Evolutionary conservation across 2,797 vertebrate species (phyloP).

Genomic region (Paedocypris micromegethes): DNA sequence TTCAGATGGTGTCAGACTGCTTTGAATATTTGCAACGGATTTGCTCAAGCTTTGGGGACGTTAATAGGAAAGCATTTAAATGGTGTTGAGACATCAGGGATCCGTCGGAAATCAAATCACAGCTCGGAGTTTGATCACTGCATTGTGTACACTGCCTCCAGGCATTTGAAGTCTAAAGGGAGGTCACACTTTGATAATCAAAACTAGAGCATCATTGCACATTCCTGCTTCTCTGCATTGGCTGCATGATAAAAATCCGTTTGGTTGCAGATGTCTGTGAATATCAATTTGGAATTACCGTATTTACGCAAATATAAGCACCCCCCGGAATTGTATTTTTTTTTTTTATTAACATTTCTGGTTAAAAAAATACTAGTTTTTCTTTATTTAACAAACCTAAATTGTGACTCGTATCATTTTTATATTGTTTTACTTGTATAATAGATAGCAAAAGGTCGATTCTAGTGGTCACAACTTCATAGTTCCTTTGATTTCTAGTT

Average conservation of each 20-base stretch:
- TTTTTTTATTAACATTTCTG: no score
- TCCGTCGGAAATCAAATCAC: constrained; percentile 18
- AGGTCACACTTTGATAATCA: constrained; percentile 34
- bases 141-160: constrained; percentile 35
- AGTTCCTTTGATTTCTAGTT: no score
- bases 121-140: constrained; percentile 41
- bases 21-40: constrained; percentile 37
- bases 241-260: constrained; percentile 7
- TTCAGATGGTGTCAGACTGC: constrained; percentile 37
- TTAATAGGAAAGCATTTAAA: constrained; percentile 39
- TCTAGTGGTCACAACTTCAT: no score
- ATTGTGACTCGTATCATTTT: no score
- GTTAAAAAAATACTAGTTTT: no score
- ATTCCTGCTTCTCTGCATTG: constrained; percentile 18
- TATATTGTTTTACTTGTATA: no score
- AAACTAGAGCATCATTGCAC: constrained; percentile 30
- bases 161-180: constrained; percentile 34
- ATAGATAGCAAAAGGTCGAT: no score
- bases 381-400: no score
- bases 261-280: constrained; percentile 17
- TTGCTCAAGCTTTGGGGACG: constrained; percentile 33
- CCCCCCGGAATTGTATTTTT: no score
- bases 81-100: constrained; percentile 39
- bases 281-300: neutral
- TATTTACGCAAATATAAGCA: no score